A percentile compares a stretch with the other conserved stretches of the same genome.
phyloP scores from a whole-genome alignment of 2,113 vertebrate genomes.

The Otolemur garnettii region DNA sequence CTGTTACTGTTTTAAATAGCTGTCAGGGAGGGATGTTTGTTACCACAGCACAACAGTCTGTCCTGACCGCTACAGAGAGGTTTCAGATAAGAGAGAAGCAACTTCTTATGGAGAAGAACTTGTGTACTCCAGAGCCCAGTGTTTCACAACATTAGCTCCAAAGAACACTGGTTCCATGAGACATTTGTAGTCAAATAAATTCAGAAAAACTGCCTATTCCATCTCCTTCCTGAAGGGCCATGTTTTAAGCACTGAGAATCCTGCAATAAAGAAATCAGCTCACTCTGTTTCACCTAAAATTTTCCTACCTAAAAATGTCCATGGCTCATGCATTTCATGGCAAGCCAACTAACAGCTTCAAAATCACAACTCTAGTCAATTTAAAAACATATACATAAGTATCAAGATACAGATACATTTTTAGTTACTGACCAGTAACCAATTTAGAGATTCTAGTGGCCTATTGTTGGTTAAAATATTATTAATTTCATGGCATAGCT shows the following conservation, averaged over 20 bases:
- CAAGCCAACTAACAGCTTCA: not conserved
- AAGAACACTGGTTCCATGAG: not conserved
- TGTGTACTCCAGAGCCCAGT: not conserved
- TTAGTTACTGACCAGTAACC: not conserved
- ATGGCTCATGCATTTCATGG: not conserved
- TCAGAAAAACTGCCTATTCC: not conserved
- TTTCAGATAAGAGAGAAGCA: not conserved
- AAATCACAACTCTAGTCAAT: not conserved
- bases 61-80: not conserved
- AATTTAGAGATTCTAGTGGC: not conserved
- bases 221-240: not conserved
- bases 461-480: not conserved
- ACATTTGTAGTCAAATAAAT: not conserved
- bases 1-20: not conserved
- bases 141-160: not conserved
- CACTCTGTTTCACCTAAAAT: not conserved
- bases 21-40: not conserved
- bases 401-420: not conserved
- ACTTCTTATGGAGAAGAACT: not conserved
- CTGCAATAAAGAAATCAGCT: not conserved
- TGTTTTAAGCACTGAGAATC: not conserved
- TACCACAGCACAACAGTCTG: not conserved
- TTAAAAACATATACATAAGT: not conserved
- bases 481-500: not conserved
- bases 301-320: not conserved